These are phyloP conservation scores for Tichodroma muraria DNA, from an alignment of 2,113 vertebrate genomes.

Conservation along the genomic window DNA sequence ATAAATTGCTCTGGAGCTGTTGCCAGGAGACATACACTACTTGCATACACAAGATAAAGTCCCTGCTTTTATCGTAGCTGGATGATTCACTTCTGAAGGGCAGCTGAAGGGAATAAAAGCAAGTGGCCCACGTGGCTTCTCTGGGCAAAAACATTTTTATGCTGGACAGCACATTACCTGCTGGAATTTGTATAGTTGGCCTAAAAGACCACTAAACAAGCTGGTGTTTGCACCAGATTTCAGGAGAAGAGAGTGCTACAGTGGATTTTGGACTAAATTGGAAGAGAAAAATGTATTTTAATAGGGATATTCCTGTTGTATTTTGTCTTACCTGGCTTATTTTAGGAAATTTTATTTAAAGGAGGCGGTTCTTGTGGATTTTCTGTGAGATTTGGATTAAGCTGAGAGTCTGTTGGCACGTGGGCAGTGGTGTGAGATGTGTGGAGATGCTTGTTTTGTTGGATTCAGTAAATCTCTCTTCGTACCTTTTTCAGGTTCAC, in stretches of 20 bases:
- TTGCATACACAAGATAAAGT: neutral
- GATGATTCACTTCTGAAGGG: constrained; percentile 22
- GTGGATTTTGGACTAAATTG: neutral
- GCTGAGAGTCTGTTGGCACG: neutral
- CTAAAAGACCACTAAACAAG: neutral
- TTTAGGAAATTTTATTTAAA: neutral
- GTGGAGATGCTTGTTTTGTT: neutral
- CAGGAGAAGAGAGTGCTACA: neutral
- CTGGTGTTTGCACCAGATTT: neutral
- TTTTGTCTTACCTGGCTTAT: neutral
- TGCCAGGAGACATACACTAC: constrained; percentile 48
- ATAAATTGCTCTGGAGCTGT: constrained; percentile 23
- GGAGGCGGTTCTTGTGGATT: neutral
- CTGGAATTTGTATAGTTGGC: neutral
- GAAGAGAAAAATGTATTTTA: neutral
- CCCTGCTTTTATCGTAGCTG: neutral
- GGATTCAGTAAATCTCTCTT: constrained; percentile 20
- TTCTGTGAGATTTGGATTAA: neutral
- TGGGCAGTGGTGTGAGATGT: neutral
- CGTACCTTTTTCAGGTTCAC: constrained; percentile 82
- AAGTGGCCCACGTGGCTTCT: neutral
- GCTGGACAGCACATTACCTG: neutral
- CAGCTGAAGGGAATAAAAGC: constrained; percentile 20
- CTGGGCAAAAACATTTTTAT: neutral
- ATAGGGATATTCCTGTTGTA: neutral